Evolutionary conservation across 2,888 invertebrate genomes (phyloP).

Genomic region (Perdita meconis): DNA sequence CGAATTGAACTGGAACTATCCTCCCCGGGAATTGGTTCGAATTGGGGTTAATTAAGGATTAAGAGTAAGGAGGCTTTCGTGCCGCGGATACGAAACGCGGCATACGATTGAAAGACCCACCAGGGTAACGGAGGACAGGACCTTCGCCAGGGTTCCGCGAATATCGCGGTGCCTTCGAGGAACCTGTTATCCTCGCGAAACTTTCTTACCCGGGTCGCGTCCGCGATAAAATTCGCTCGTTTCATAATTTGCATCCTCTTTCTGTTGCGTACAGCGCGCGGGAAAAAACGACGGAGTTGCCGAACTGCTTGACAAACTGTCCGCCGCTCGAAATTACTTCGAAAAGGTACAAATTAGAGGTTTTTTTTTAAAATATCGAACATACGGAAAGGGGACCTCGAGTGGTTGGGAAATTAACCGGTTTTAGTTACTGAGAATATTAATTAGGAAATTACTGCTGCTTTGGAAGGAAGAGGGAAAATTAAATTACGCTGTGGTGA

Average conservation of each 20-base stretch:
- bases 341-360: too few relatives aligned
- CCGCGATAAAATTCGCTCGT: neutral
- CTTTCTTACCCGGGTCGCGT: conserved; percentile 1
- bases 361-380: too few relatives aligned
- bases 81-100: conserved; percentile 56
- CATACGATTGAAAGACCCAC: conserved; percentile 59
- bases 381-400: too few relatives aligned
- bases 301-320: too few relatives aligned
- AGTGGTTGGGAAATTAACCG: too few relatives aligned
- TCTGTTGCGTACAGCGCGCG: conserved; percentile 7
- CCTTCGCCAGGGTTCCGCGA: neutral
- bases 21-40: conserved; percentile 67
- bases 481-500: too few relatives aligned
- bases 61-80: conserved; percentile 70
- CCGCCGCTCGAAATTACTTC: too few relatives aligned
- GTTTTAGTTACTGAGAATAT: too few relatives aligned
- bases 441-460: too few relatives aligned
- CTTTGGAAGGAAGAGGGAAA: too few relatives aligned
- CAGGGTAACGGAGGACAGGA: conserved; percentile 46
- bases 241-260: conserved; percentile 21
- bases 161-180: neutral
- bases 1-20: conserved; percentile 66
- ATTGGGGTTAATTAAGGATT: conserved; percentile 77
- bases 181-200: neutral
- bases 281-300: conserved; percentile 3